A percentile compares a stretch with the other conserved stretches of the same genome.
Evolutionary conservation across 2,113 vertebrate species (phyloP).

Genomic region (Phocoena sinus): DNA sequence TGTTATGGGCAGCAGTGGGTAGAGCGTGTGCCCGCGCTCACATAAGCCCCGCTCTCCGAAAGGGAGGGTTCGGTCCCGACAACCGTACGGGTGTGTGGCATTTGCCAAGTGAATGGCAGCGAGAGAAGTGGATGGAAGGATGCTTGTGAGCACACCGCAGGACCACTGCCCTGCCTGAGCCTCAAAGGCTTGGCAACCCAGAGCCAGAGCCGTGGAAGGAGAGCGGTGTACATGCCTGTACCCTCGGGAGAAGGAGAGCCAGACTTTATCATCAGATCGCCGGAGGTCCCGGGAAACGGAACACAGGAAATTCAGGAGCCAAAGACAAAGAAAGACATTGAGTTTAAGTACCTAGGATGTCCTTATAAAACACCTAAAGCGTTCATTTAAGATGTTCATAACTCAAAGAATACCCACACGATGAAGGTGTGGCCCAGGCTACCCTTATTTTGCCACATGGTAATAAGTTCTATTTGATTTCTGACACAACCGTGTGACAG

Average conservation of each 20-base stretch:
- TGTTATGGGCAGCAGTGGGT: too few relatives aligned
- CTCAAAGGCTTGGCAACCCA: not conserved
- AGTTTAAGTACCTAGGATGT: not conserved
- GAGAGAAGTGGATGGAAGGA: not conserved
- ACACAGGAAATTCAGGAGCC: not conserved
- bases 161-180: too few relatives aligned
- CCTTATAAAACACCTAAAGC: not conserved
- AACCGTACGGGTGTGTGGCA: not conserved
- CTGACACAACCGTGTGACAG: not conserved
- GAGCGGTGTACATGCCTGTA: fast-evolving
- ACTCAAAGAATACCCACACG: too few relatives aligned
- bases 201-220: not conserved
- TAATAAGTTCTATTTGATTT: not conserved
- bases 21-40: not conserved
- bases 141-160: fast-evolving
- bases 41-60: not conserved
- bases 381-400: not conserved
- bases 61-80: fast-evolving
- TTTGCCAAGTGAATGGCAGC: not conserved
- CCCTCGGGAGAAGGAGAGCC: not conserved
- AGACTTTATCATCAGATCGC: not conserved
- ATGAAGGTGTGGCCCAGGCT: not conserved
- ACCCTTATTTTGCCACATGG: not conserved
- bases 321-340: not conserved
- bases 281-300: not conserved